Evolutionary conservation across 2,888 invertebrate species (phyloP).

Genomic region (Drosophila meridionalis): DNA sequence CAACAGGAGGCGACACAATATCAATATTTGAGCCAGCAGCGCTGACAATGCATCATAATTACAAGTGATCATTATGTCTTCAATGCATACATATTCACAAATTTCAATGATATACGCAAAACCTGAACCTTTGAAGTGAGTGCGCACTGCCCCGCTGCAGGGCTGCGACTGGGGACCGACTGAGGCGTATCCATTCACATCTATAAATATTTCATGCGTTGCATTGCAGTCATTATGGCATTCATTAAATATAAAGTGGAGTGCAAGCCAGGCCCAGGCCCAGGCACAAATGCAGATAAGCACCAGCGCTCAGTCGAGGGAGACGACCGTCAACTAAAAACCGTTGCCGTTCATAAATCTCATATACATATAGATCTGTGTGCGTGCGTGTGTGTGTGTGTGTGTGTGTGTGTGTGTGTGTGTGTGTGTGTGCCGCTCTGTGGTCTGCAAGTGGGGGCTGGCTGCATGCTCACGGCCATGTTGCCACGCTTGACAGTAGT

Average conservation of each 20-base stretch:
- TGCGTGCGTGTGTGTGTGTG: conserved; percentile 17
- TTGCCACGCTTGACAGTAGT: conserved; percentile 70
- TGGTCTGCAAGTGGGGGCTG: conserved; percentile 23
- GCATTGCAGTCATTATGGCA: conserved; percentile 81
- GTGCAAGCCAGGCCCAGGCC: conserved; percentile 31
- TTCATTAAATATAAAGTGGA: conserved; percentile 78
- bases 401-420: background rate
- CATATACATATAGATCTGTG: background rate
- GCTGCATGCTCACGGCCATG: conserved; percentile 58
- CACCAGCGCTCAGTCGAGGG: conserved; percentile 39
- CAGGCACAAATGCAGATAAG: conserved; percentile 52
- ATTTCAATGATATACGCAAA: conserved; percentile 25
- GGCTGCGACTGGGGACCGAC: background rate
- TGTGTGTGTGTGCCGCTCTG: conserved; percentile 36
- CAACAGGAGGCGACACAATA: conserved; percentile 16
- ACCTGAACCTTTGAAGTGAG: conserved; percentile 35
- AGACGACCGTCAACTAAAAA: conserved; percentile 68
- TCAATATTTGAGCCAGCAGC: conserved; percentile 18
- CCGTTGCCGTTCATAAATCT: conserved; percentile 77
- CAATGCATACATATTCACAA: conserved; percentile 21
- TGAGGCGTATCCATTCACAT: conserved; percentile 58
- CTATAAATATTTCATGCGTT: conserved; percentile 80
- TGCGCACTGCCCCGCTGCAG: background rate
- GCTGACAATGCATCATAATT: conserved; percentile 27
- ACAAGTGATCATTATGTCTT: conserved; percentile 44